Conservation (phyloP, 2,888 invertebrate genomes). For the Chironomus tentans region DNA sequence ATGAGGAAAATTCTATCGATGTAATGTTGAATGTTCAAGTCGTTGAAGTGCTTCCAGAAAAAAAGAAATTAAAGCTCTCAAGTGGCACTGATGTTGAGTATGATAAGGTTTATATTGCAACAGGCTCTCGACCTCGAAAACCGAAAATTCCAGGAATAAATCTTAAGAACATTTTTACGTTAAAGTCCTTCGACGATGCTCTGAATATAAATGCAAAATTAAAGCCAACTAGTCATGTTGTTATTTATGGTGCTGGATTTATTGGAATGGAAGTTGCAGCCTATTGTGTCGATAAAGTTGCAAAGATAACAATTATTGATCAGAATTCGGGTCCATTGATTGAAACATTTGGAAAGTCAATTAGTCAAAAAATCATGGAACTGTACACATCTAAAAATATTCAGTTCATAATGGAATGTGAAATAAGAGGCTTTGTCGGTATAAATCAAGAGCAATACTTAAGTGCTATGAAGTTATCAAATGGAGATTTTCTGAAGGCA, state of each 20-base stretch:
- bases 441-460: conserved; percentile 47
- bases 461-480: conserved; percentile 56
- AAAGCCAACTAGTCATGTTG: conserved; percentile 61
- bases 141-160: conserved; percentile 57
- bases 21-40: conserved; percentile 61
- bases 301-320: conserved; percentile 71
- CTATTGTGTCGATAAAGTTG: conserved; percentile 62
- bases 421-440: conserved; percentile 56
- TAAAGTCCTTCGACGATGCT: conserved; percentile 68
- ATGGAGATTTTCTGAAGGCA: conserved; percentile 61
- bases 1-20: conserved; percentile 65
- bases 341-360: conserved; percentile 62
- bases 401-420: conserved; percentile 57
- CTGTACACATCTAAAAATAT: conserved; percentile 70
- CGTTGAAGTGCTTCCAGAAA: conserved; percentile 52
- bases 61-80: conserved; percentile 55
- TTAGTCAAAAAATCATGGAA: conserved; percentile 64
- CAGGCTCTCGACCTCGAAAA: conserved; percentile 65
- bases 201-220: conserved; percentile 52
- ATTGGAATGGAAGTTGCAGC: conserved; percentile 89
- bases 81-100: conserved; percentile 60
- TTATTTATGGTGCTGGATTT: conserved; percentile 84
- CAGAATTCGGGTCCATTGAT: conserved; percentile 66
- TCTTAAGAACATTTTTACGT: conserved; percentile 61
- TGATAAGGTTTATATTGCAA: conserved; percentile 70